phyloP scores from a whole-genome alignment of 2,797 vertebrate genomes.

The Smutsia temminckii region DNA sequence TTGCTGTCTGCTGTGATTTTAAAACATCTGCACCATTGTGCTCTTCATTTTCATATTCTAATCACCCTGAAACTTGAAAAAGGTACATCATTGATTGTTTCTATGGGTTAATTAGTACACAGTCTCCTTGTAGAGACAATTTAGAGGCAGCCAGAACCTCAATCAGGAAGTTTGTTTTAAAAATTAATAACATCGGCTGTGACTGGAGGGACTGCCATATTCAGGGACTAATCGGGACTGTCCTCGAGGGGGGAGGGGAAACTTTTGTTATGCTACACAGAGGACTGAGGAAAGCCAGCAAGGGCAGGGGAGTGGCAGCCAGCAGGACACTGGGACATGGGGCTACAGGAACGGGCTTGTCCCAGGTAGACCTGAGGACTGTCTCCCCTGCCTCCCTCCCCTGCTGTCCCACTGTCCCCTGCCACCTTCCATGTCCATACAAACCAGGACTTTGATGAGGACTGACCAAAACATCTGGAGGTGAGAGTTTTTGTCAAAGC shows the following conservation, averaged over 20 bases:
- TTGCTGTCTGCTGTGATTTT: slow-evolving; percentile 91
- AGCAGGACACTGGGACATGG: neutral
- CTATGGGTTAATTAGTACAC: slow-evolving; percentile 89
- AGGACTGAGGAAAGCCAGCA: neutral
- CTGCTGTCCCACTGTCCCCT: neutral
- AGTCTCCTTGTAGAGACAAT: slow-evolving; percentile 87
- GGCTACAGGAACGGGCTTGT: neutral
- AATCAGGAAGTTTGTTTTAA: slow-evolving; percentile 89
- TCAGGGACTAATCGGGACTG: slow-evolving; percentile 68
- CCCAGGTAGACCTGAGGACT: neutral
- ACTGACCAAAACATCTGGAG: neutral
- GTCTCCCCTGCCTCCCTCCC: neutral
- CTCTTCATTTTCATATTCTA: slow-evolving; percentile 91
- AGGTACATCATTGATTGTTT: slow-evolving; percentile 88
- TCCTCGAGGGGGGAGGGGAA: slow-evolving; percentile 50
- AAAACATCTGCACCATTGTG: slow-evolving; percentile 90
- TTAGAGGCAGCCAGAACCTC: slow-evolving; percentile 87
- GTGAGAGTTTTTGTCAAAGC: neutral
- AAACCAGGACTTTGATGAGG: neutral
- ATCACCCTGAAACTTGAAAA: slow-evolving; percentile 89
- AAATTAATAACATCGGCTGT: slow-evolving; percentile 84
- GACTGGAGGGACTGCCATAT: slow-evolving; percentile 80
- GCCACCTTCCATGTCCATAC: neutral
- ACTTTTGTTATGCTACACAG: slow-evolving; percentile 69
- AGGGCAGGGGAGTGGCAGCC: neutral